These are phyloP conservation scores for Tetragonisca angustula DNA, from an alignment of 2,888 invertebrate species.

Conservation along the genomic window DNA sequence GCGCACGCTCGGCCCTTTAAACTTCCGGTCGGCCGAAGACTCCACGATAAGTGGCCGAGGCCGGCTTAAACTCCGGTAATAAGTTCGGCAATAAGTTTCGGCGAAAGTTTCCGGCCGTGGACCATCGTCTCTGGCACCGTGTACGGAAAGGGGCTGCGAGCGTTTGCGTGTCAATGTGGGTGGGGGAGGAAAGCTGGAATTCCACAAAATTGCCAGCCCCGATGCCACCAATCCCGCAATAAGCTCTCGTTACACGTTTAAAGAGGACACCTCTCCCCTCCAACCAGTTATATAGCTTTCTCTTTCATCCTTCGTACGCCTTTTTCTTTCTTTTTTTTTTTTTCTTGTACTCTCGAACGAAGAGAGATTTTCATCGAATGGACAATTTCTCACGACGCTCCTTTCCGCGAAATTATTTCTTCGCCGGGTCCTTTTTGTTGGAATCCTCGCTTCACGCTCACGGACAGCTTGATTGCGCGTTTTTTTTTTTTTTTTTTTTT, in stretches of 20 bases:
- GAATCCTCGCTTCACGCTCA: neutral
- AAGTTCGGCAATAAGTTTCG: constrained; percentile 79
- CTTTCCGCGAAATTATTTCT: constrained; percentile 44
- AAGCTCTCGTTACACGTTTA: constrained; percentile 67
- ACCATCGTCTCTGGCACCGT: constrained; percentile 9
- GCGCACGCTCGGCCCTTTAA: constrained; percentile 70
- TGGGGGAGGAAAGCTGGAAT: constrained; percentile 41
- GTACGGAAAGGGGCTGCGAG: neutral
- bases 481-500: neutral
- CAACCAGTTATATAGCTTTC: constrained; percentile 25
- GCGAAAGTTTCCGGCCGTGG: constrained; percentile 70
- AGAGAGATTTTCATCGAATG: constrained; percentile 48
- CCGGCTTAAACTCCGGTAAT: constrained; percentile 78
- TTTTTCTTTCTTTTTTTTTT: neutral
- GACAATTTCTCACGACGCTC: constrained; percentile 45
- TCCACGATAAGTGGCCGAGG: constrained; percentile 75
- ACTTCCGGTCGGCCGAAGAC: constrained; percentile 76
- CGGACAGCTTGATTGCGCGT: constrained; percentile 43
- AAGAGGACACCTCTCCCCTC: constrained; percentile 49
- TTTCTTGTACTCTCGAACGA: neutral
- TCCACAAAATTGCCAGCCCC: constrained; percentile 67
- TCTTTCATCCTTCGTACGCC: neutral
- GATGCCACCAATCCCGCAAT: constrained; percentile 66
- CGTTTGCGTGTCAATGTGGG: neutral
- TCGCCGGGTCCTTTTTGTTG: constrained; percentile 30